Conservation (phyloP, 2,113 vertebrate species). For the Oreochromis niloticus region DNA sequence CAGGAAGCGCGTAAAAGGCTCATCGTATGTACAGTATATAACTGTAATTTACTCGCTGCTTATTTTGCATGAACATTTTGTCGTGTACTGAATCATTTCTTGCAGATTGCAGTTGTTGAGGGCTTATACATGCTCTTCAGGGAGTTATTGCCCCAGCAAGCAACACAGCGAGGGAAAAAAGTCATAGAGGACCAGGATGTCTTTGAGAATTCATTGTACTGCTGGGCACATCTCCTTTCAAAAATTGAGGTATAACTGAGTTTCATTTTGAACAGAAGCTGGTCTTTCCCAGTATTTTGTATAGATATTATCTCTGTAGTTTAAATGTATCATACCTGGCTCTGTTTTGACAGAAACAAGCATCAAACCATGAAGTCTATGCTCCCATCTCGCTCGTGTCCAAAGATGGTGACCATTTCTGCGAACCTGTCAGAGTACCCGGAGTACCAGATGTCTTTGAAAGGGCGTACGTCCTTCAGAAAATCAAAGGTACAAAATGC, state of each 20-base stretch:
- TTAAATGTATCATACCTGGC: not conserved
- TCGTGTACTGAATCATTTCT: not conserved
- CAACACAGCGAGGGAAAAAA: not conserved
- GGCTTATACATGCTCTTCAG: conserved; percentile 62
- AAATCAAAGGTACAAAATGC: conserved; percentile 45
- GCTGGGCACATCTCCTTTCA: conserved; percentile 55
- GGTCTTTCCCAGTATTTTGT: not conserved
- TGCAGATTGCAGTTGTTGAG: conserved; percentile 57
- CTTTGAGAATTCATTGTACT: conserved; percentile 55
- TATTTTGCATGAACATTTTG: fast-evolving
- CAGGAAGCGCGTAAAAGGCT: not conserved
- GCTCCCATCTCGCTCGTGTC: conserved; percentile 15
- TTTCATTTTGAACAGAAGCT: fast-evolving
- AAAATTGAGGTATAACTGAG: not conserved
- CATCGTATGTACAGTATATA: not conserved
- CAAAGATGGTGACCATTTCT: conserved; percentile 9
- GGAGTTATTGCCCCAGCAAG: conserved; percentile 42
- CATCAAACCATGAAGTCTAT: conserved; percentile 16
- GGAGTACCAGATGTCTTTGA: conserved; percentile 45
- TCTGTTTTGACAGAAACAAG: conserved; percentile 12
- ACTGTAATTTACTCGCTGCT: not conserved
- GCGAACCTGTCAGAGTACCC: conserved; percentile 54
- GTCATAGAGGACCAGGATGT: conserved; percentile 46
- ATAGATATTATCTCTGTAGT: not conserved
- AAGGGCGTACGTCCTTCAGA: conserved; percentile 21